Percentiles rank a stretch among this genome's conserved stretches.
Conservation (phyloP, 2,113 vertebrate genomes). For the Xyrauchen texanus region DNA sequence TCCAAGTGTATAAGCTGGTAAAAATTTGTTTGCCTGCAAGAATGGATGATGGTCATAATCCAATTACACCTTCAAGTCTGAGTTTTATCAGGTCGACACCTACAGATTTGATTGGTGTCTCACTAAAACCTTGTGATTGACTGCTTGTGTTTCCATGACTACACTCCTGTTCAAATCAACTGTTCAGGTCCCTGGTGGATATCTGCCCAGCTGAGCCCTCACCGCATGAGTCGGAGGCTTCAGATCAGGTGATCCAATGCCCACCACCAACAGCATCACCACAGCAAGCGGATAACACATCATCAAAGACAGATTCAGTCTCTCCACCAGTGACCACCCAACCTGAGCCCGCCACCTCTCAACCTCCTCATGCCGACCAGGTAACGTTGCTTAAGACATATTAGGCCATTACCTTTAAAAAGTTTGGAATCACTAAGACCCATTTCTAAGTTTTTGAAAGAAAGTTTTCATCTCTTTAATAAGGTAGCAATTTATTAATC, state of each 20-base stretch:
- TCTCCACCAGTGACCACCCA: conserved; percentile 44
- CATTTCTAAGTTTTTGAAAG: too few relatives aligned
- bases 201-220: conserved; percentile 26
- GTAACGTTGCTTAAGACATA: conserved; percentile 42
- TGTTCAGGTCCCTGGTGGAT: conserved; percentile 52
- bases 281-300: not conserved
- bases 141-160: conserved; percentile 21
- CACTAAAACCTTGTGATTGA: not conserved
- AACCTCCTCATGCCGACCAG: conserved; percentile 34
- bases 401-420: too few relatives aligned
- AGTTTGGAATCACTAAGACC: too few relatives aligned
- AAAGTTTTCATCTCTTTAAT: too few relatives aligned
- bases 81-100: too few relatives aligned
- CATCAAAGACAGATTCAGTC: not conserved
- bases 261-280: not conserved
- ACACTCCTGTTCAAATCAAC: not conserved
- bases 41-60: too few relatives aligned
- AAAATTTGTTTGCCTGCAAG: too few relatives aligned
- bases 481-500: too few relatives aligned
- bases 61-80: too few relatives aligned
- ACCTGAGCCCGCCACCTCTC: conserved; percentile 25
- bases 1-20: too few relatives aligned
- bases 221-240: conserved; percentile 16
- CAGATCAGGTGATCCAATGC: not conserved
- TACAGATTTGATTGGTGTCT: not conserved